phyloP scores from a whole-genome alignment of 1,140 invertebrate species.

The Anoplophora glabripennis region DNA sequence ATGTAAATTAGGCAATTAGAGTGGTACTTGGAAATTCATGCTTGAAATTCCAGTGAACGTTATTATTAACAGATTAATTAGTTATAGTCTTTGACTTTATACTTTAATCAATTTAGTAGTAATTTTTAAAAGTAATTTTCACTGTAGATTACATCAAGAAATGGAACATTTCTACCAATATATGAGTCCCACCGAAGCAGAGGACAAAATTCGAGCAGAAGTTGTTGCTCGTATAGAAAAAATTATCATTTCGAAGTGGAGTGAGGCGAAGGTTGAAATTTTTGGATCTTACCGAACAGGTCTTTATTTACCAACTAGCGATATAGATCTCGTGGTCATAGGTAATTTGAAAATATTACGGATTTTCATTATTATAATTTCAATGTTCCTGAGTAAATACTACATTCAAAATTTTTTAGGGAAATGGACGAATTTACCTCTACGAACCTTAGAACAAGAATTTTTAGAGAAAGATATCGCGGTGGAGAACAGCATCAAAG shows the following conservation, averaged over 20 bases:
- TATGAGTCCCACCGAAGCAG: conserved; percentile 87
- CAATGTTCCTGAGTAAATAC: too few species aligned
- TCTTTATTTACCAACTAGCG: conserved; percentile 94
- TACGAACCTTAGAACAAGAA: conserved; percentile 86
- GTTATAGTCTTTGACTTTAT: not conserved
- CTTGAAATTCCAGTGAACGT: too few species aligned
- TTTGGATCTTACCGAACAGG: conserved; percentile 95
- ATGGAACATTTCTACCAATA: conserved; percentile 94
- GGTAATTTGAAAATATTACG: conserved; percentile 58
- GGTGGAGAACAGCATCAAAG: conserved; percentile 85
- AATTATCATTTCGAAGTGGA: conserved; percentile 85
- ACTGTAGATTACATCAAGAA: conserved; percentile 86
- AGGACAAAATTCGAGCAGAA: conserved; percentile 79
- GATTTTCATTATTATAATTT: too few species aligned
- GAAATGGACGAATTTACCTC: conserved; percentile 87
- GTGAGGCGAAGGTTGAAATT: conserved; percentile 87
- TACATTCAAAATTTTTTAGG: conserved; percentile 62
- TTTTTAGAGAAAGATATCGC: conserved; percentile 85
- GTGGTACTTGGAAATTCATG: too few species aligned
- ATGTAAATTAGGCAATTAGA: too few species aligned
- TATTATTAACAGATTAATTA: too few species aligned
- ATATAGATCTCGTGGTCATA: conserved; percentile 96
- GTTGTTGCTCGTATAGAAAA: conserved; percentile 85
- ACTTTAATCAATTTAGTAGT: too few species aligned
- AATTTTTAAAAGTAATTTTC: too few species aligned